These are phyloP conservation scores for Thymallus thymallus DNA, from an alignment of 2,113 vertebrate genomes.

Conservation along the genomic window DNA sequence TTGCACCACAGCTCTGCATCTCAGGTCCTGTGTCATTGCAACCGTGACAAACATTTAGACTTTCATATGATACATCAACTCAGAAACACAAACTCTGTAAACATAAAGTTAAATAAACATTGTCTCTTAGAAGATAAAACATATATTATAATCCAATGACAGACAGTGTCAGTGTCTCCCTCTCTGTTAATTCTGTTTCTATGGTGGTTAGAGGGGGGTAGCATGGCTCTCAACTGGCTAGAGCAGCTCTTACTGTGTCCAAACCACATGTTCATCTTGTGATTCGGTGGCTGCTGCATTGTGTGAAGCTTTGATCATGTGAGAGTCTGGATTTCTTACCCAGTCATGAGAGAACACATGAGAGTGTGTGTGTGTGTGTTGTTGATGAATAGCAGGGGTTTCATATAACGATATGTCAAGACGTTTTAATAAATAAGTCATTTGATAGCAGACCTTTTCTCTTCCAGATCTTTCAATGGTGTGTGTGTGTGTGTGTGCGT, in stretches of 20 bases:
- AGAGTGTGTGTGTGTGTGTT: slow-evolving; percentile 14
- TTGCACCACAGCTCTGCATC: too few species aligned
- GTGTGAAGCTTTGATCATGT: slow-evolving; percentile 58
- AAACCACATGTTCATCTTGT: slow-evolving; percentile 52
- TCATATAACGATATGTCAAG: slow-evolving; percentile 69
- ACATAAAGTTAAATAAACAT: too few species aligned
- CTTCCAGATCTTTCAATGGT: slow-evolving; percentile 52
- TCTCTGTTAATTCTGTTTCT: too few species aligned
- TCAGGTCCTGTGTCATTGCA: too few species aligned
- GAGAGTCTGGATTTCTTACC: slow-evolving; percentile 29
- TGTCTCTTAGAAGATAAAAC: too few species aligned
- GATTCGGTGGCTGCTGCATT: slow-evolving; percentile 39
- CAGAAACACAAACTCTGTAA: too few species aligned
- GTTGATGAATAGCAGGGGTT: slow-evolving; percentile 58
- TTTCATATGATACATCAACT: too few species aligned
- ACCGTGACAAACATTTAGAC: too few species aligned
- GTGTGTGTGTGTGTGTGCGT: not conserved
- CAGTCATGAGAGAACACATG: slow-evolving; percentile 63
- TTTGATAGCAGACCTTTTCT: slow-evolving; percentile 59
- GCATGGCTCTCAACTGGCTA: slow-evolving; percentile 47
- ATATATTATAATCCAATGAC: not conserved
- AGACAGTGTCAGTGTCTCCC: not conserved
- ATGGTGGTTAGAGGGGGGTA: not conserved
- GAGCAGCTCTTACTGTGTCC: slow-evolving; percentile 28
- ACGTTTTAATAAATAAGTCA: slow-evolving; percentile 48